Evolutionary conservation across 1,140 invertebrate species (phyloP), one percentile per base, ranked within the genome.

Genomic region (Nilaparvata lugens): DNA sequence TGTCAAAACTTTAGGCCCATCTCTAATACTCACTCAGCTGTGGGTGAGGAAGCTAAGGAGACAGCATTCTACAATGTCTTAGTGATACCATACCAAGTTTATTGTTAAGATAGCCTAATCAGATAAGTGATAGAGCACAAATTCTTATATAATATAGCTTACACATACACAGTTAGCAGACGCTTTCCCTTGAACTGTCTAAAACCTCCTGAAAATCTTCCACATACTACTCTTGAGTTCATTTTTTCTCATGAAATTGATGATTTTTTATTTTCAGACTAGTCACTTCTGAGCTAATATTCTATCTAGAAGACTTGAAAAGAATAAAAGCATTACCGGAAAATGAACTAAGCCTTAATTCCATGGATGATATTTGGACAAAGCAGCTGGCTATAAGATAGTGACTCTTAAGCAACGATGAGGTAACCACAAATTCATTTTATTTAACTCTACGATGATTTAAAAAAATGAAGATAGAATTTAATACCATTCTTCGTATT

Each of bases 271-370:
- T 64, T 73, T 79, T 54, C 70, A 85, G 83, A 52, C 84, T 97
- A 64, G 95, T 97, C 3, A 95, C 89, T 24, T 92, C 93, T 23
- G 95, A 98, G 80, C 77, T 97, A 68, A 92, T 90, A 52, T 97
- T 97, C 78, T 98, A 97, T 75, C 81, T 94, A 62, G 90, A 96
- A 75, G 95, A 91, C 65, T 79, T 97, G 63, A 86, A 89, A 71
- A 88, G 87, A 65, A 76, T 96, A 21, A 87, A 90, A 71, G 83
- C 89, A n/a, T 76, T 92, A 67, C 85, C 87, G 9, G 77, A 80
- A 53, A 81, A 85, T 64, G 85, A 88, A 70, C 72, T 87, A 67
- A 81, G 82, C 70, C 82, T 89, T 67, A 81, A 84, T 69, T 84
- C 85, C 69, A 81, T 90, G 77, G 85, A 85, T 73, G 86, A 89